Base-by-base conservation (phyloP, 2,888 invertebrate genomes). In the Dione vanillae region DNA sequence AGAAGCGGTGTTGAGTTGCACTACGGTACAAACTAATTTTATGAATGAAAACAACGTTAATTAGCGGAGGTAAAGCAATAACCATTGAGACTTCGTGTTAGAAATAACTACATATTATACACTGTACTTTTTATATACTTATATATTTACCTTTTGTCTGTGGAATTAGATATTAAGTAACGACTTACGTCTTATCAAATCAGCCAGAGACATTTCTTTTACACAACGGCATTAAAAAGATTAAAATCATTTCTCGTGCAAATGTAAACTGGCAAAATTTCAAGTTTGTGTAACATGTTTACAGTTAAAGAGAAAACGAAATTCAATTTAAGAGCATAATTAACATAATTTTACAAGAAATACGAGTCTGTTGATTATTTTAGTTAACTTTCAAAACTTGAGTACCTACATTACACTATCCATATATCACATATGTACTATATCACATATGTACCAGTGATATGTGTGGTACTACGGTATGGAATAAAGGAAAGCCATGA, bases 1-100 rank as follows among this genome's bases (percentile, higher is more conserved):
- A 19, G 59, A 20, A 65, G 67, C 65, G 54, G 56, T 40, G 56
- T 52, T 58, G 51, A 27, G 43, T 27, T 27, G 11, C 7, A 67
- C 67, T 70, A 67, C 56, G 59, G 35, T 54, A 43, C 49, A 54
- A 43, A 61, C 54, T 11, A 66, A 68, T 56, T 68, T 71, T 65
- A 37, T 16, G 27, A 45, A 61, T 61, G 16, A 40, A 56, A 16
- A 16, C 16, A 40, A 37, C 37, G 16, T 16, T 37, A 56, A 56
- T 37, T 56, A 56, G 16, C 35, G 3, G 27, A 35, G n/a, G n/a
- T 52, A 52, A 27, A 14, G 11, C 19, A 49, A 20, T 49, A 49
- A 5, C 12, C 2, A 12, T 52, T 14, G 7, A 12, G 14, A 14
- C 27, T 27, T 12, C 12, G 51, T 27, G 0, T 52, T 52, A 0